Conservation (phyloP, 2,113 vertebrate genomes). For the Pogonocichla stellata region DNA sequence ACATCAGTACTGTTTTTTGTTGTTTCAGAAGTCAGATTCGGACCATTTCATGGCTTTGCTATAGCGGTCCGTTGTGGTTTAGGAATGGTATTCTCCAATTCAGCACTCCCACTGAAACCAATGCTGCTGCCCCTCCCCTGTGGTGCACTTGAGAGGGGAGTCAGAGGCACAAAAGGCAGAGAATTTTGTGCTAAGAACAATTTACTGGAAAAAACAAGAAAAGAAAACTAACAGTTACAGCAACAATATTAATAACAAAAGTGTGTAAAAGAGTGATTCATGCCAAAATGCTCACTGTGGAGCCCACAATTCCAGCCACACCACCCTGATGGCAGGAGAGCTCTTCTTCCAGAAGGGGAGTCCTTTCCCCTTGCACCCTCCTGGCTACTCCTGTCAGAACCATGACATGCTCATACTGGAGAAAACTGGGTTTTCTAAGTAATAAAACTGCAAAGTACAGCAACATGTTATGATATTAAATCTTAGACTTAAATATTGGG, state of each 20-base stretch:
- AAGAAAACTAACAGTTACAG: neutral
- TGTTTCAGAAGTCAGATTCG: neutral
- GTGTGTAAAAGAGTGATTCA: neutral
- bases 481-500: neutral
- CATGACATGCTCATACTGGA: neutral
- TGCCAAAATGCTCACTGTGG: neutral
- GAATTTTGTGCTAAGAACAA: neutral
- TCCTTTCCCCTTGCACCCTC: neutral
- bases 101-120: neutral
- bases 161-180: neutral
- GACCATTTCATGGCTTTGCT: neutral
- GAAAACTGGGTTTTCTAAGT: neutral
- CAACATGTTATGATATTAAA: neutral
- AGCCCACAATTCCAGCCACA: fast-evolving
- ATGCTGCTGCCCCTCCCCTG: fast-evolving
- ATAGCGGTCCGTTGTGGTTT: neutral
- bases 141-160: neutral
- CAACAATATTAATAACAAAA: neutral
- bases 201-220: neutral
- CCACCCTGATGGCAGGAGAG: neutral
- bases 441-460: neutral
- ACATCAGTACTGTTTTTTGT: neutral
- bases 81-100: neutral
- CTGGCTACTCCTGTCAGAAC: neutral
- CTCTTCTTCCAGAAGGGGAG: neutral